phyloP scores from a whole-genome alignment of 2,888 invertebrate genomes.

The Sesamia inferens region DNA sequence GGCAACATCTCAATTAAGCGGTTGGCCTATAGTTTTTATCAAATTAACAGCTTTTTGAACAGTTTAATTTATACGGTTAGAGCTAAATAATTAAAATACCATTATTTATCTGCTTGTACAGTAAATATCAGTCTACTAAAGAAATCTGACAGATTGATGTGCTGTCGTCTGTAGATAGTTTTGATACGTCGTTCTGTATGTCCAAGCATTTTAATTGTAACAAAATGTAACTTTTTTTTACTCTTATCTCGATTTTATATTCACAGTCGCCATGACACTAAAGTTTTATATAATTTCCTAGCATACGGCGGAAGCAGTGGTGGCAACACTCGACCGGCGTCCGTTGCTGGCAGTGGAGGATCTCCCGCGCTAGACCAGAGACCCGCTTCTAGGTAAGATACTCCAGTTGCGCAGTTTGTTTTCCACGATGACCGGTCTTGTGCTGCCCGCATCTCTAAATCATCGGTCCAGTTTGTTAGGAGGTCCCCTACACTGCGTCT shows the following conservation, averaged over 20 bases:
- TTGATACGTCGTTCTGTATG: too few species aligned
- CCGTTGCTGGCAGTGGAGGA: slow-evolving; percentile 84
- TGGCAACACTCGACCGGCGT: slow-evolving; percentile 78
- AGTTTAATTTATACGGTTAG: neutral
- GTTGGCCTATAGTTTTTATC: neutral
- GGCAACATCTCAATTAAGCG: too few species aligned
- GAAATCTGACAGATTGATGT: too few species aligned
- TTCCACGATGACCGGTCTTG: too few species aligned
- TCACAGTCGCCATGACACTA: neutral
- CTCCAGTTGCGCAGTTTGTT: neutral
- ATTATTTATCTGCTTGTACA: neutral
- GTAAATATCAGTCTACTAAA: neutral
- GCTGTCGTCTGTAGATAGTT: too few species aligned
- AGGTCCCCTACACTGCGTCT: too few species aligned
- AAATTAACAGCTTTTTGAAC: neutral
- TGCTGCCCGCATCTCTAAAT: too few species aligned
- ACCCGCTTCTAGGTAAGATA: slow-evolving; percentile 82
- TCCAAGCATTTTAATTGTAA: neutral
- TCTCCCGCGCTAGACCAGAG: slow-evolving; percentile 84
- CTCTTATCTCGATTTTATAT: neutral
- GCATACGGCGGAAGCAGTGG: slow-evolving; percentile 80
- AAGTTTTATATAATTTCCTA: slow-evolving; percentile 56
- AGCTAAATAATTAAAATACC: neutral
- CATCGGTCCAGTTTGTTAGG: too few species aligned
- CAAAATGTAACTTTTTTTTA: slow-evolving; percentile 23